These are phyloP conservation scores for Melospiza georgiana DNA, from an alignment of 2,113 vertebrate species.

Conservation along the genomic window DNA sequence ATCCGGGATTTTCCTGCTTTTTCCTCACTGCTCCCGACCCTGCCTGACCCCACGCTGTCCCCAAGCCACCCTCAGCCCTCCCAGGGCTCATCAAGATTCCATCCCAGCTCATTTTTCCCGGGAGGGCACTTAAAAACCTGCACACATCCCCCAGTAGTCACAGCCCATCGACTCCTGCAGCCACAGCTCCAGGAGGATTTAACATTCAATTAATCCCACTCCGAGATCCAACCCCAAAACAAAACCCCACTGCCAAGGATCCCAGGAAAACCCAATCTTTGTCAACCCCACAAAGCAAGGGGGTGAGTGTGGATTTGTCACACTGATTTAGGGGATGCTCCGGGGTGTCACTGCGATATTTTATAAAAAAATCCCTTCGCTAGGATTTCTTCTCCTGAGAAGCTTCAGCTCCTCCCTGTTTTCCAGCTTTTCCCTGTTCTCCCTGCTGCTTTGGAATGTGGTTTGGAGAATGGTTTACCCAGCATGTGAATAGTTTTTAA, in stretches of 20 bases:
- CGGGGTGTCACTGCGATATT: background rate
- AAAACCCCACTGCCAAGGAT: background rate
- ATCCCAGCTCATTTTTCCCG: fast-evolving
- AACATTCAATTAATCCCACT: background rate
- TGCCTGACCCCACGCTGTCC: fast-evolving
- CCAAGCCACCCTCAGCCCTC: background rate
- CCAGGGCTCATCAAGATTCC: background rate
- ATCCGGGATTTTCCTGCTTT: background rate
- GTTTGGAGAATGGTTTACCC: too few relatives aligned
- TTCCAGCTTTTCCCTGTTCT: too few relatives aligned
- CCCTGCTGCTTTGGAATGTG: too few relatives aligned
- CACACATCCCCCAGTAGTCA: background rate
- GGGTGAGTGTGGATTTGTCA: fast-evolving
- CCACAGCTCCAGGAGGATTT: background rate
- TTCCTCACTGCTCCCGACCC: background rate
- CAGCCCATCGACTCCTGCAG: background rate
- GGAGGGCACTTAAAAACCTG: background rate
- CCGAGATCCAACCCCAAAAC: background rate
- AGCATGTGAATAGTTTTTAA: too few relatives aligned
- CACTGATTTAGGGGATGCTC: background rate
- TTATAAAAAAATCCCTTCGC: too few relatives aligned
- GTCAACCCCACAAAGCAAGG: background rate
- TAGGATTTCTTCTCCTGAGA: too few relatives aligned
- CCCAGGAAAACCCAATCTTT: background rate
- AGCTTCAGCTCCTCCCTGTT: too few relatives aligned